Conservation (phyloP, 2,797 vertebrate genomes). For the Capromys pilorides region DNA sequence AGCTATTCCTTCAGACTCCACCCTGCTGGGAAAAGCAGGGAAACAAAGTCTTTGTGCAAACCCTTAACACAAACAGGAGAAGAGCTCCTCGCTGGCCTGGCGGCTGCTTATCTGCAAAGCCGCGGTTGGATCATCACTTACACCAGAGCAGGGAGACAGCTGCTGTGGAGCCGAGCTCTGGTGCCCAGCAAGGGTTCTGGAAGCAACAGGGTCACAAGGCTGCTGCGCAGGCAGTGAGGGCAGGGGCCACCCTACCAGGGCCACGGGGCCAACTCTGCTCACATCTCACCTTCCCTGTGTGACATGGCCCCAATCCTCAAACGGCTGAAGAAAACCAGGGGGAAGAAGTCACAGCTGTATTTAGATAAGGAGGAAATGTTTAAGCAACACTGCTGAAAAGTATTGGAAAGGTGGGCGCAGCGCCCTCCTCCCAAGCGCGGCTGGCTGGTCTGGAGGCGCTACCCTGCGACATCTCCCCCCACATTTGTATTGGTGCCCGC, state of each 20-base stretch:
- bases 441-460: background rate
- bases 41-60: conserved; percentile 11
- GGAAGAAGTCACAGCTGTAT: background rate
- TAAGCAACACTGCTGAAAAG: background rate
- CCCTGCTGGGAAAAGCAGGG: background rate
- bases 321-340: background rate
- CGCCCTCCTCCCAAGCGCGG: background rate
- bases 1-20: background rate
- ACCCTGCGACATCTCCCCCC: background rate
- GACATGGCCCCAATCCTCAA: too few species aligned
- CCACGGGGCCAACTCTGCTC: background rate
- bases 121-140: background rate
- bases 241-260: background rate
- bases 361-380: conserved; percentile 6
- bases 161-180: background rate
- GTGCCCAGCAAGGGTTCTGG: background rate
- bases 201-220: background rate
- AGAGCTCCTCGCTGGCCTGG: background rate
- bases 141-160: conserved; percentile 35
- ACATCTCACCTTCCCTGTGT: background rate
- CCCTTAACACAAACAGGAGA: background rate
- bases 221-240: background rate
- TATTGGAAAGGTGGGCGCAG: background rate
- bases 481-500: background rate
- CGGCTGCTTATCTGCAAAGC: conserved; percentile 28